phyloP scores from a whole-genome alignment of 2,888 invertebrate species.

The Acanthoscelides obtectus region DNA sequence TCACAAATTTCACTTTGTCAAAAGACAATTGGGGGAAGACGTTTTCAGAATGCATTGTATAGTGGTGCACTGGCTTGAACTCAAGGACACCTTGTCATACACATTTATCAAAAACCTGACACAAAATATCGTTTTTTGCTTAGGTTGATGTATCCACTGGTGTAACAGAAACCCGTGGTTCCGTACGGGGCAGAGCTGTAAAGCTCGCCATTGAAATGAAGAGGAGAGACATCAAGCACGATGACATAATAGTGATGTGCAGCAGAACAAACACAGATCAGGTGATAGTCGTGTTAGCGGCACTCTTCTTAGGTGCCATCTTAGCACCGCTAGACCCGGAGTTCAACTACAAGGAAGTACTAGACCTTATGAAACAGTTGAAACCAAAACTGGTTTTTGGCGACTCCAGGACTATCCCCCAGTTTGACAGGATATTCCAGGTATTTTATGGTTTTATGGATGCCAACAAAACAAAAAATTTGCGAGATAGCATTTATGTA shows the following conservation, averaged over 20 bases:
- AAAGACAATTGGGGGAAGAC: too few species aligned
- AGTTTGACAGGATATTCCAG: constrained; percentile 27
- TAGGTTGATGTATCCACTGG: constrained; percentile 37
- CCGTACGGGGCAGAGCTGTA: constrained; percentile 32
- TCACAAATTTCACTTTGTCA: too few species aligned
- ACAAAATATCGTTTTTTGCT: too few species aligned
- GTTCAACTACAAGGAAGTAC: constrained; percentile 28
- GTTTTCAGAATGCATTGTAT: too few species aligned
- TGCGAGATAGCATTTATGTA: too few species aligned
- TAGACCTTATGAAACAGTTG: constrained; percentile 26
- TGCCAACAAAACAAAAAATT: too few species aligned
- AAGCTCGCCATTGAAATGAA: constrained; percentile 35
- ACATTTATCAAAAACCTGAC: too few species aligned
- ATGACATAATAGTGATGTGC: constrained; percentile 35
- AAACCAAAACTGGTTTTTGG: constrained; percentile 40
- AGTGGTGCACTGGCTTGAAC: too few species aligned
- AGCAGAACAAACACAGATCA: constrained; percentile 37
- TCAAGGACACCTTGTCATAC: too few species aligned
- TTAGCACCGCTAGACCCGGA: constrained; percentile 37
- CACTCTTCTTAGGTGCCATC: constrained; percentile 36
- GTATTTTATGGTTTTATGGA: too few species aligned
- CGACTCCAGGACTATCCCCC: constrained; percentile 32
- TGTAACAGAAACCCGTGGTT: constrained; percentile 37
- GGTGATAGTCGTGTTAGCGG: constrained; percentile 36
- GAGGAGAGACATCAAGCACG: constrained; percentile 24